Evolutionary conservation across 2,113 vertebrate species (phyloP).

Genomic region (Eulacestoma nigropectus): DNA sequence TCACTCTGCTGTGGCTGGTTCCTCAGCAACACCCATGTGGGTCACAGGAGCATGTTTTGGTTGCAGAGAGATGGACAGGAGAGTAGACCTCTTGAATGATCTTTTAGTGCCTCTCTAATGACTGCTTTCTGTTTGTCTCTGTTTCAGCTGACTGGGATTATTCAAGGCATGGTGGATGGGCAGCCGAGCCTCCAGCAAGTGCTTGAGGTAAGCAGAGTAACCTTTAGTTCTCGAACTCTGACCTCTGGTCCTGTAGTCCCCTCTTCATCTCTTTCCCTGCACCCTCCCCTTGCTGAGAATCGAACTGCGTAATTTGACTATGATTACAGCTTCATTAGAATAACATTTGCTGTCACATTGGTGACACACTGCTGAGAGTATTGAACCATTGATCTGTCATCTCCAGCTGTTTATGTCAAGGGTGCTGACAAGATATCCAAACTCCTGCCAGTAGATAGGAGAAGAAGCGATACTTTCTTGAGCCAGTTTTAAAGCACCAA

Average conservation of each 20-base stretch:
- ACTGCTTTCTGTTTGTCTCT: slow-evolving; percentile 48
- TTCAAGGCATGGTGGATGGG: slow-evolving; percentile 84
- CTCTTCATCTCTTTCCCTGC: slow-evolving; percentile 41
- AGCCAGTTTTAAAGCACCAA: slow-evolving; percentile 17
- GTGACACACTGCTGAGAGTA: slow-evolving; percentile 76
- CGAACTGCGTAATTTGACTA: slow-evolving; percentile 75
- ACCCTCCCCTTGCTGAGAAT: slow-evolving; percentile 63
- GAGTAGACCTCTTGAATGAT: neutral
- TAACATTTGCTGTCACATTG: slow-evolving; percentile 76
- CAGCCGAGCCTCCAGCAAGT: slow-evolving; percentile 81
- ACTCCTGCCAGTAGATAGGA: slow-evolving; percentile 37
- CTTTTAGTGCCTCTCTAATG: neutral
- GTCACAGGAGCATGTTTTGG: neutral
- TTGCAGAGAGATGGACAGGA: neutral
- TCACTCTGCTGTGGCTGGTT: neutral
- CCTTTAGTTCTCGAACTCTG: slow-evolving; percentile 73
- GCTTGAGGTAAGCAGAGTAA: slow-evolving; percentile 79
- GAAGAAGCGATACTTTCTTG: neutral
- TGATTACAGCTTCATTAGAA: slow-evolving; percentile 83
- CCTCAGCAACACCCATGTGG: neutral
- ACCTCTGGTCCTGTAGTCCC: slow-evolving; percentile 52
- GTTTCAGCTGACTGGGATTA: slow-evolving; percentile 82
- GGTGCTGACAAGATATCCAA: slow-evolving; percentile 74
- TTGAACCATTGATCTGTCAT: slow-evolving; percentile 84
- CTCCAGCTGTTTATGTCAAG: slow-evolving; percentile 78